These are phyloP conservation scores for Pardosa pseudoannulata DNA, from an alignment of 2,888 invertebrate genomes.

Conservation along the genomic window DNA sequence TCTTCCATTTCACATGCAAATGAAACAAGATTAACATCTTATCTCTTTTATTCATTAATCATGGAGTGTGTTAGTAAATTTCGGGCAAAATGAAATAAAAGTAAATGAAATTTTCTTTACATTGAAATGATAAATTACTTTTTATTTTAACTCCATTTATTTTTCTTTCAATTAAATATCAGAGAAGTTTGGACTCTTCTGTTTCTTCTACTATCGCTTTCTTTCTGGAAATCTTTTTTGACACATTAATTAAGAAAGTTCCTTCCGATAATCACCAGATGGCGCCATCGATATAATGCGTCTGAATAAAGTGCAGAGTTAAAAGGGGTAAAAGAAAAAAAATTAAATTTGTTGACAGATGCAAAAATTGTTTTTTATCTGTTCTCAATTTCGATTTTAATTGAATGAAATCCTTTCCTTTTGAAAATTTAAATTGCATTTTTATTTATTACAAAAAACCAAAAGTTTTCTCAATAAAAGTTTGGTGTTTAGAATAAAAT, in stretches of 20 bases:
- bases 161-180: background rate
- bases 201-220: no score
- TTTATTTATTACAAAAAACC: no score
- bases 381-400: no score
- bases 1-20: background rate
- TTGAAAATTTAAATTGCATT: no score
- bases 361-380: no score
- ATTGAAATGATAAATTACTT: background rate
- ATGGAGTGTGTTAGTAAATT: background rate
- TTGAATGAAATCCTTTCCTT: no score
- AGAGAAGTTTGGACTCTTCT: background rate
- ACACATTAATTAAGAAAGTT: conserved; percentile 61
- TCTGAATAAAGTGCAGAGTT: no score
- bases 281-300: conserved; percentile 36
- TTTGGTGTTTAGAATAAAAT: no score
- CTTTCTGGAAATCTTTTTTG: conserved; percentile 37
- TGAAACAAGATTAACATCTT: background rate
- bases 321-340: no score
- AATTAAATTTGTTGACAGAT: no score
- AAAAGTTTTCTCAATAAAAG: no score
- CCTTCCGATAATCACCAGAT: conserved; percentile 58
- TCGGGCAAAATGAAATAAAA: background rate
- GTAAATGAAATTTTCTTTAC: background rate
- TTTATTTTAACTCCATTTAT: background rate
- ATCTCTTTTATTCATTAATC: conserved; percentile 1